Evolutionary conservation across 2,888 invertebrate genomes (phyloP).

Genomic region (Drosophila kambysellisi): DNA sequence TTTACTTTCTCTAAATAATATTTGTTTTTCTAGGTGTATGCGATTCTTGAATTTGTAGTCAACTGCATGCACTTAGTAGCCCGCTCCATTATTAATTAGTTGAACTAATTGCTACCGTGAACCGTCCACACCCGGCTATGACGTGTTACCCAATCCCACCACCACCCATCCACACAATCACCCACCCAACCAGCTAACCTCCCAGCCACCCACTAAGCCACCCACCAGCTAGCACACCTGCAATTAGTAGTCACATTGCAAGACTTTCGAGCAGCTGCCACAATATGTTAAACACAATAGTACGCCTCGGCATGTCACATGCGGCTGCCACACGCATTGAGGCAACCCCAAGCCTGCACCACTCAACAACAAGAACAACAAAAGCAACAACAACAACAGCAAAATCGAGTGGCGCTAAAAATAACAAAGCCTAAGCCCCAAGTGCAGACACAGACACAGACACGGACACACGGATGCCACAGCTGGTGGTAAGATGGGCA

Average conservation of each 20-base stretch:
- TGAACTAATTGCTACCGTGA: conserved; percentile 51
- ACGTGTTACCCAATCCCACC: neutral
- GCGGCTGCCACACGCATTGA: conserved; percentile 62
- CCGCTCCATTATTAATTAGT: conserved; percentile 57
- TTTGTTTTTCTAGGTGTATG: neutral
- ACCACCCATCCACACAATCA: neutral
- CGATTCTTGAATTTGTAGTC: neutral
- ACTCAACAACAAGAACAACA: neutral
- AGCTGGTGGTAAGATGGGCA: conserved; percentile 51
- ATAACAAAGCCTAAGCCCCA: conserved; percentile 64
- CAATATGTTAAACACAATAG: conserved; percentile 31
- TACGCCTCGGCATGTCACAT: conserved; percentile 63
- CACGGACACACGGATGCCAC: conserved; percentile 25
- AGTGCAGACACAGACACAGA: conserved; percentile 42
- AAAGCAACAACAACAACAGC: neutral
- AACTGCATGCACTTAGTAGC: conserved; percentile 23
- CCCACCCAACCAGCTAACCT: neutral
- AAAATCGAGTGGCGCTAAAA: conserved; percentile 61
- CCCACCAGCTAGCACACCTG: conserved; percentile 22
- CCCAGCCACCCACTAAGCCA: neutral
- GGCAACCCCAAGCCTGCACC: conserved; percentile 9
- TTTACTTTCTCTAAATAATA: neutral
- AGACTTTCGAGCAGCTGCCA: conserved; percentile 35
- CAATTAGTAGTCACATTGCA: conserved; percentile 65
- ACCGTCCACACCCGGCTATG: conserved; percentile 3